phyloP scores from a whole-genome alignment of 1,140 invertebrate species.

The Hormaphis cornu region DNA sequence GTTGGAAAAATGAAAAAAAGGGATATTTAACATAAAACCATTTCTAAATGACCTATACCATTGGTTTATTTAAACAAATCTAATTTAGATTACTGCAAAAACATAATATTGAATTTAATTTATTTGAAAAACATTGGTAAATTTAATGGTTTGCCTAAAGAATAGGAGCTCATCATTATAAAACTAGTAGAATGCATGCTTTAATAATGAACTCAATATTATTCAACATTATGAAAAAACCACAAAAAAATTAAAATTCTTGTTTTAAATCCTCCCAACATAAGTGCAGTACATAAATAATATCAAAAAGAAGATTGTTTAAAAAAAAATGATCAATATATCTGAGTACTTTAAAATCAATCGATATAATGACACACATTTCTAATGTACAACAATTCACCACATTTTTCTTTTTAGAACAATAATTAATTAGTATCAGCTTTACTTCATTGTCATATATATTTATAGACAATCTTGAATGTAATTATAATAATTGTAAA shows the following conservation, averaged over 20 bases:
- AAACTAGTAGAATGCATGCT: slow-evolving; percentile 34
- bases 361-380: slow-evolving; percentile 19
- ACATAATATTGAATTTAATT: slow-evolving; percentile 16
- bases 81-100: slow-evolving; percentile 17
- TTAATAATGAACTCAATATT: slow-evolving; percentile 35
- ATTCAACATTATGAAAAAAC: slow-evolving; percentile 25
- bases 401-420: too few species aligned
- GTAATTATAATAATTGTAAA: too few species aligned
- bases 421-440: too few species aligned
- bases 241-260: neutral
- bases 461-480: too few species aligned
- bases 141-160: slow-evolving; percentile 31
- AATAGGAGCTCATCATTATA: slow-evolving; percentile 35
- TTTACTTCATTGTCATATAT: too few species aligned
- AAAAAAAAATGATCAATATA: neutral
- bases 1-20: slow-evolving; percentile 20
- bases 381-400: slow-evolving; percentile 25
- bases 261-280: neutral
- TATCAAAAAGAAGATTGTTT: neutral
- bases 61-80: neutral
- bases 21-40: neutral
- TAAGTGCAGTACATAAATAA: neutral
- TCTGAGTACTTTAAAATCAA: neutral
- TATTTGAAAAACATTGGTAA: slow-evolving; percentile 31
- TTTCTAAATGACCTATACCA: neutral